Evolutionary conservation across 2,888 invertebrate species (phyloP).

Genomic region (Morpho deidamia): DNA sequence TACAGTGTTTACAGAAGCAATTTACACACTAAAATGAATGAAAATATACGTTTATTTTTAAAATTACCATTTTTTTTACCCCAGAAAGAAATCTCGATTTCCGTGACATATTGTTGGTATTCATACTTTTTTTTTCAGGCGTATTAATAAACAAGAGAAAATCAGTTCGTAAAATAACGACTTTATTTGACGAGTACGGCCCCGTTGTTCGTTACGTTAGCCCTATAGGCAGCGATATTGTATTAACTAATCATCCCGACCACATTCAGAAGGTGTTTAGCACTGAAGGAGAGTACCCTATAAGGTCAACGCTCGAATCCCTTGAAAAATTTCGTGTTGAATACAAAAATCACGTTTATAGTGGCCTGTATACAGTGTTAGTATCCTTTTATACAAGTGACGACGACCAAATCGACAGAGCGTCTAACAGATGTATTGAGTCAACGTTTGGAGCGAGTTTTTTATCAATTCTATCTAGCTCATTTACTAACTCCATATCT

Average conservation of each 20-base stretch:
- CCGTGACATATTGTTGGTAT: too few species aligned
- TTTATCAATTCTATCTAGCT: too few species aligned
- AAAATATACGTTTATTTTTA: too few species aligned
- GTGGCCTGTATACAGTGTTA: constrained; percentile 80
- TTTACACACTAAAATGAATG: neutral
- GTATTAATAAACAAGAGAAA: constrained; percentile 44
- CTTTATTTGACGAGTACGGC: constrained; percentile 76
- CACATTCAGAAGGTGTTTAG: constrained; percentile 80
- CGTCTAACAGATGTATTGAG: too few species aligned
- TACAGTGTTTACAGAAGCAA: too few species aligned
- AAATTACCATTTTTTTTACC: too few species aligned
- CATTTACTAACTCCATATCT: too few species aligned
- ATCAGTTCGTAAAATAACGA: constrained; percentile 47
- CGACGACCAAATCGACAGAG: too few species aligned
- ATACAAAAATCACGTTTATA: constrained; percentile 70
- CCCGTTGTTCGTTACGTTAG: constrained; percentile 82
- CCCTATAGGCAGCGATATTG: constrained; percentile 80
- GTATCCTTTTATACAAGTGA: constrained; percentile 28
- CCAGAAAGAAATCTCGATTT: too few species aligned
- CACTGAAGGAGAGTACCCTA: constrained; percentile 78
- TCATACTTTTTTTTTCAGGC: constrained; percentile 34
- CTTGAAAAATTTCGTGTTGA: constrained; percentile 81
- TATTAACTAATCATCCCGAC: constrained; percentile 81
- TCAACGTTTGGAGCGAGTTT: too few species aligned
- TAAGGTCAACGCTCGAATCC: constrained; percentile 80